Conservation (phyloP, 2,797 vertebrate genomes). For the Falco novaeseelandiae region DNA sequence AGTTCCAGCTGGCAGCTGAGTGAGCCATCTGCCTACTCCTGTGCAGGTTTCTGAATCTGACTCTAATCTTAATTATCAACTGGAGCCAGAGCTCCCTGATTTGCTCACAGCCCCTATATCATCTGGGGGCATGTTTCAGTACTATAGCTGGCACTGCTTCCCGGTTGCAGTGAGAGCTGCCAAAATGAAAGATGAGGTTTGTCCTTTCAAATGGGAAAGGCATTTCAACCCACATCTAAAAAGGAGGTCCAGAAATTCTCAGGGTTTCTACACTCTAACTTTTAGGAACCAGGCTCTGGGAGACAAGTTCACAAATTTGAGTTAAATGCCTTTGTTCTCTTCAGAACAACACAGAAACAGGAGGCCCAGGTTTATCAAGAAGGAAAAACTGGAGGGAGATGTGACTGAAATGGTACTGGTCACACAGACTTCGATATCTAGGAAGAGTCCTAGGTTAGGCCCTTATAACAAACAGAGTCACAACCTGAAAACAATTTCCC, state of each 20-base stretch:
- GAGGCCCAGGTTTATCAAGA: background rate
- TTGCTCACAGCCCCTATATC: constrained; percentile 46
- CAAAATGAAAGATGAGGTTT: background rate
- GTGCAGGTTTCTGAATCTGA: constrained; percentile 52
- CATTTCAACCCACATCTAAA: background rate
- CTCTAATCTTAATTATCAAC: constrained; percentile 65
- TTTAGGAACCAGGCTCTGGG: background rate
- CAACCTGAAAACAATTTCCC: background rate
- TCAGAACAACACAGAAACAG: background rate
- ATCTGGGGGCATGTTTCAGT: constrained; percentile 53
- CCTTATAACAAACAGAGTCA: background rate
- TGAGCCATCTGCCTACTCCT: constrained; percentile 51
- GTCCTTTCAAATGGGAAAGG: background rate
- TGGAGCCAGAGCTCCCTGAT: constrained; percentile 62
- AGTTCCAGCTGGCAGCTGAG: constrained; percentile 61
- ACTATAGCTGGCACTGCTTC: constrained; percentile 25
- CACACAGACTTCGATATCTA: background rate
- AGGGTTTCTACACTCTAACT: background rate
- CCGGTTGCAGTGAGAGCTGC: background rate
- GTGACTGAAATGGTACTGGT: background rate
- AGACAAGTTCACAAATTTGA: background rate
- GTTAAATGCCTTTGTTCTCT: background rate
- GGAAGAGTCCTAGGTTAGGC: background rate
- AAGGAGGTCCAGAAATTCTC: background rate
- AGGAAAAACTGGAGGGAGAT: background rate